Base-by-base conservation (phyloP, 2,888 invertebrate genomes). In the Tachystola acroxantha region DNA sequence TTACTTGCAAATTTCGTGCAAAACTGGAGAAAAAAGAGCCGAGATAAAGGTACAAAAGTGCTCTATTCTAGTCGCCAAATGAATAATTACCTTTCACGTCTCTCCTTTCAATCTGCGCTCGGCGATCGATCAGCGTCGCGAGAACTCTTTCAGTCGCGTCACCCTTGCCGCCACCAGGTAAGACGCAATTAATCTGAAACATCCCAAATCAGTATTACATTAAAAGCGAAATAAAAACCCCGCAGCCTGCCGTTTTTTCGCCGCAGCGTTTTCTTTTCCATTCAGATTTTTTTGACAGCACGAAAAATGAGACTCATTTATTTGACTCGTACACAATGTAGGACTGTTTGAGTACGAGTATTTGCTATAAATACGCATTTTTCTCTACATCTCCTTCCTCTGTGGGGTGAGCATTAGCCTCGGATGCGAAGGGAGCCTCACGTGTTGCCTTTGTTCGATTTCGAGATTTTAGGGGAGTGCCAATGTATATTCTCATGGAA, bases 321-420 rank as follows among this genome's bases (percentile, higher is more conserved):
- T 88, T 86, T 82, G 85, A 84, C 80, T 86, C 87, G 84, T 81
- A 86, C 84, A 88, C 87, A 87, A 87, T 87, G 86, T 87, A 80
- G 80, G 81, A 78, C 85, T 86, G 86, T 88, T 88, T 86, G 88
- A 86, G 86, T 86, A 86, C 82, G 81, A 84, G 85, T 88, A 88
- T 88, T 88, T 87, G 87, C 87, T 87, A 86, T 87, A 86, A 86
- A 87, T 86, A 86, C 85, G 84, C 65, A 86, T 86, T 86, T 85
- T 86, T 86, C 84, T 86, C 79, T 77, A 74, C 82, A 79, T 84
- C 84, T 85, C 81, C 77, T 79, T 79, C 75, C 76, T 76, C 67
- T 61, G 64, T 82, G 74, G 86, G 86, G 85, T 81, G 82, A 75
- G 75, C 73, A 79, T 82, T 82, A 81, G 84, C 74, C 75, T 71